Evolutionary conservation across 2,888 invertebrate species (phyloP), one percentile per base, ranked within the genome.

Genomic region (Scaptomyza tumidula): DNA sequence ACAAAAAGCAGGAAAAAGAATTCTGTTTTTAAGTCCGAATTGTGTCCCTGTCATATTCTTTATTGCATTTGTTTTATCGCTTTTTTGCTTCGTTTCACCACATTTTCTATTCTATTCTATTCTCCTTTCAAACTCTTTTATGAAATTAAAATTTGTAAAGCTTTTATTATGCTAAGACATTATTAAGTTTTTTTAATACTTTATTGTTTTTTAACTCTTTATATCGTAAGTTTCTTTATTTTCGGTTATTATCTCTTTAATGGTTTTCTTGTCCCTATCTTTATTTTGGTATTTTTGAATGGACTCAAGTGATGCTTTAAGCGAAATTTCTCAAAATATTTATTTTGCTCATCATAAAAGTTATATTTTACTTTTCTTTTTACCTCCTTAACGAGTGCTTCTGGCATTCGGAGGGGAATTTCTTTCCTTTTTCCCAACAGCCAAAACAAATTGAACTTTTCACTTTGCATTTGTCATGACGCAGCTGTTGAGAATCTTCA

Each of bases 1-100:
- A 16, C 43, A 44, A 48, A 24, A 44, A 16, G 14, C 41, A 48
- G 33, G 16, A 35, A 43, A 39, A 9, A 19, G 27, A 16, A 27
- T 41, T 16, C 19, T 44, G 24, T 11, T 33, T 33, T 33, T 49
- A 33, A 27, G 39, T 27, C 50, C 74, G 75, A 64, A 65, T 43
- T 52, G 44, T 53, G 68, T 75, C 63, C 58, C 68, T 85, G 76
- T 84, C 85, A 80, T 84, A 71, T 71, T 61, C 67, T 64, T 88
- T 88, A 83, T 81, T 87, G 80, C 73, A 86, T 89, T 85, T 81
- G 61, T 70, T 71, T 69, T 72, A 64, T 39, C 53, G 48, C 67
- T 64, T 68, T 43, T 54, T 70, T 62, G 46, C 55, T 63, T 61
- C 33, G 19, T 1, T 19, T 19, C 19, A 19, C 9, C 43, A 37